Base-by-base conservation (phyloP, 2,888 invertebrate species). In the Girardia tigrina region DNA sequence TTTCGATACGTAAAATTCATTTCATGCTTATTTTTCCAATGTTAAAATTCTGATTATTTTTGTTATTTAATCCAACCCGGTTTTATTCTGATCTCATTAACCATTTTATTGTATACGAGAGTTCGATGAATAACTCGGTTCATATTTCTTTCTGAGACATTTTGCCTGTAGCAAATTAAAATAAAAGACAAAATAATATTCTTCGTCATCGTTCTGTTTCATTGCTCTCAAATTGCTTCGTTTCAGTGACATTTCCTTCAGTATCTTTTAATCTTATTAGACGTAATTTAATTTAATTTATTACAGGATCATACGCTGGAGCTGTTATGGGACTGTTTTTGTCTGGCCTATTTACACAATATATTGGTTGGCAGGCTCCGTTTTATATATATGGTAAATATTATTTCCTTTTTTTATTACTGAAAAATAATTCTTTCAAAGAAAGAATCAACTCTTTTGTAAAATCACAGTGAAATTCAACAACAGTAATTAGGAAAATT, bases 361-460 rank as follows among this genome's bases (percentile, higher is more conserved):
- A 88, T 81, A 88, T 94, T 77, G 90, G 91, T 27, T 94, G 94
- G 90, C 89, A 90, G 80, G 90, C 92, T 4, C 94, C 95, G 0
- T 98, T 97, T 85, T 97, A 97, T 84, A 91, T 94, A 81, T 98
- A 97, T 82, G 95, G 95, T 88, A 85, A 79, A n/a, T n/a, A n/a
- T n/a, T n/a, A n/a, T 16, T 6, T 56, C 4, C n/a, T 4, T 8
- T 20, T 56, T 56, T 56, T 23, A n/a, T 36, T 36, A 56, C n/a
- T n/a, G n/a, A n/a, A n/a, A n/a, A n/a, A n/a, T n/a, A n/a, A 12
- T 56, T n/a, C 23, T 56, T 12, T 6, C 56, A 8, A 12, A 20
- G 6, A 56, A 20, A 8, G 56, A 6, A 56, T 56, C n/a, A 20
- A 6, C 4, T 56, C 2, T 23, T 23, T 56, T 56, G 8, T 16